Percentiles rank a stretch among this genome's conserved stretches.
Evolutionary conservation across 2,888 invertebrate species (phyloP).

Genomic region (Apoderus coryli): DNA sequence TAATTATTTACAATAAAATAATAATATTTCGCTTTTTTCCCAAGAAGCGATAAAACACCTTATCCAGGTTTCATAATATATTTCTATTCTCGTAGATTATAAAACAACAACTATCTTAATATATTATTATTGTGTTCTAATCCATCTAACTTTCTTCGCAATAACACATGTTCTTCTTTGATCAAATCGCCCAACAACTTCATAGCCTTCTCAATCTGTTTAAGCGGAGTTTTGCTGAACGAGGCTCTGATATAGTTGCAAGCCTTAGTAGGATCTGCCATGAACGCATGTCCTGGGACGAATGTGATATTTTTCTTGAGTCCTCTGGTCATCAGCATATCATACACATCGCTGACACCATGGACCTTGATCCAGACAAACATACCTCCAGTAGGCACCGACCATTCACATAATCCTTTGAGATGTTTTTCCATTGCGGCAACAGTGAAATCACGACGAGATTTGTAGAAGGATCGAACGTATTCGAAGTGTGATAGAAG

Average conservation of each 20-base stretch:
- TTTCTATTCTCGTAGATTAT: not conserved
- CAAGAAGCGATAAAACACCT: too few relatives aligned
- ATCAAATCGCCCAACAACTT: conserved; percentile 44
- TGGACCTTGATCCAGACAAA: conserved; percentile 63
- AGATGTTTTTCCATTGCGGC: conserved; percentile 44
- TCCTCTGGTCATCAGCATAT: conserved; percentile 57
- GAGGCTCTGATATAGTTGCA: conserved; percentile 56
- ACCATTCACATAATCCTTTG: conserved; percentile 48
- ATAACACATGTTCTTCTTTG: conserved; percentile 38
- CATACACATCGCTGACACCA: conserved; percentile 53
- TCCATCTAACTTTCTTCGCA: conserved; percentile 30
- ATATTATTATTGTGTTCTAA: conserved; percentile 21
- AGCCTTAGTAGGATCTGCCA: conserved; percentile 43
- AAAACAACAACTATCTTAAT: conserved; percentile 18
- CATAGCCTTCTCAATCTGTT: conserved; percentile 50
- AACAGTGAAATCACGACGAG: conserved; percentile 46
- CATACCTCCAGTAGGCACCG: conserved; percentile 55
- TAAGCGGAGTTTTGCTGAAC: conserved; percentile 49
- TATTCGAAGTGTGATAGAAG: conserved; percentile 42
- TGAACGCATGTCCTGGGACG: conserved; percentile 63
- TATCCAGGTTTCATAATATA: conserved; percentile 1
- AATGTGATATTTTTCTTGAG: conserved; percentile 51
- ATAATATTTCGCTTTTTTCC: too few relatives aligned
- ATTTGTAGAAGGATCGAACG: conserved; percentile 47
- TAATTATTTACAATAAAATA: too few relatives aligned